These are phyloP conservation scores for Sparus aurata DNA, from an alignment of 2,797 vertebrate species.

Conservation along the genomic window DNA sequence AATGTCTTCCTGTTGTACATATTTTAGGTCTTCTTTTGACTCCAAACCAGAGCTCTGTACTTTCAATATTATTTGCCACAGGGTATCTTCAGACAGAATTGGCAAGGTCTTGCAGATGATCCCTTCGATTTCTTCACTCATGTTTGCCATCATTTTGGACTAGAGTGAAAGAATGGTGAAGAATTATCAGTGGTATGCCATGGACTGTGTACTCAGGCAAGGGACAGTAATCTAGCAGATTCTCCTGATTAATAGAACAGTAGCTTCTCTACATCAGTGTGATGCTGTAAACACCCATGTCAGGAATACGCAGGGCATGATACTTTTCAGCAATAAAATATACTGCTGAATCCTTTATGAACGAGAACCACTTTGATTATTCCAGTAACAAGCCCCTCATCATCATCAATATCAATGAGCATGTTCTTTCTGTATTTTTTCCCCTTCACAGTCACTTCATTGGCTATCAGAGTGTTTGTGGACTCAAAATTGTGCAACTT, in stretches of 20 bases:
- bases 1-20: background rate
- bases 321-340: constrained; percentile 2
- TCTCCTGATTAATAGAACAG: constrained; percentile 8
- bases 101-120: constrained; percentile 7
- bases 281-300: background rate
- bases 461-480: constrained; percentile 14
- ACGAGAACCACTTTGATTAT: constrained; percentile 29
- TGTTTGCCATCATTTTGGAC: background rate
- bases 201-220: constrained; percentile 11
- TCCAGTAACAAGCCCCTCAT: constrained; percentile 12
- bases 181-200: background rate
- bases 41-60: background rate
- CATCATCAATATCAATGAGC: constrained; percentile 27
- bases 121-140: constrained; percentile 8
- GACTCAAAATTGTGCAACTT: background rate
- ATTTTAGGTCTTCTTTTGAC: constrained; percentile 6
- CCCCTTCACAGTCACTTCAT: constrained; percentile 22
- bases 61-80: background rate
- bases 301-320: background rate
- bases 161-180: constrained; percentile 10
- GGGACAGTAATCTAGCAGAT: constrained; percentile 3
- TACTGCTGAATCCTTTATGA: constrained; percentile 28
- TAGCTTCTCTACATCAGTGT: constrained; percentile 7
- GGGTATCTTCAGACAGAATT: constrained; percentile 3
- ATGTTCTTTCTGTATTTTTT: constrained; percentile 47